Base-by-base conservation (phyloP, 2,797 vertebrate genomes). In the Carduelis carduelis region DNA sequence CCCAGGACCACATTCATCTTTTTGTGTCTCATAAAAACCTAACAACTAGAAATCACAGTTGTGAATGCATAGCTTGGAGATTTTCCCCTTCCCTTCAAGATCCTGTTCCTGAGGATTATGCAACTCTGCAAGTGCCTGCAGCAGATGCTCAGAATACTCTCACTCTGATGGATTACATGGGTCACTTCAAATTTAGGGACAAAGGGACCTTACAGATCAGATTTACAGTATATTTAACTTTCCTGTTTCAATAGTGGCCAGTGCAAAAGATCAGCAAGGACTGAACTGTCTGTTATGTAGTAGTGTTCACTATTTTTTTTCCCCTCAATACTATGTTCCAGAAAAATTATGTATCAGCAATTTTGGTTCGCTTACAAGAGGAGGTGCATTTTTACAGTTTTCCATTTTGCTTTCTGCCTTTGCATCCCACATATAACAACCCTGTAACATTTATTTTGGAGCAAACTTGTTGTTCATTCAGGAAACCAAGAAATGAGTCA, bases 401-500 rank as follows among this genome's bases (percentile, higher is more conserved):
- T 87, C 55, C 6, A 8, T 63, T 91, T 93, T 82, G 37, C 50
- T 88, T 87, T 90, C 47, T 82, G 18, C 34, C 18, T 90, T 78
- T 94, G 50, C 53, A 68, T 71, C 24, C 28, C 39, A 39, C 14
- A 5, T 61, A 12, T 41, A 81, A 61, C 61, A 95, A 8, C 14
- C 4, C 6, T 8, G 2, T 61, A 93, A 59, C 28, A 37, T 76
- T 81, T 90, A 47, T 55, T 90, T 95, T 75, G 49, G 76, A 93
- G 55, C 26, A 75, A 83, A 65, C 32, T 66, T 79, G 17, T 68
- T 80, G 63, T 69, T 90, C 69, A 61, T 26, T 68, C 79, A 81
- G 61, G 72, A 94, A 85, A 94, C 11, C 55, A 43, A 95, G 69
- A 91, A 90, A 91, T 87, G 19, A 92, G 64, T 87, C 63, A 74